Base-by-base conservation (phyloP, 2,113 vertebrate species). In the Lepus americanus region DNA sequence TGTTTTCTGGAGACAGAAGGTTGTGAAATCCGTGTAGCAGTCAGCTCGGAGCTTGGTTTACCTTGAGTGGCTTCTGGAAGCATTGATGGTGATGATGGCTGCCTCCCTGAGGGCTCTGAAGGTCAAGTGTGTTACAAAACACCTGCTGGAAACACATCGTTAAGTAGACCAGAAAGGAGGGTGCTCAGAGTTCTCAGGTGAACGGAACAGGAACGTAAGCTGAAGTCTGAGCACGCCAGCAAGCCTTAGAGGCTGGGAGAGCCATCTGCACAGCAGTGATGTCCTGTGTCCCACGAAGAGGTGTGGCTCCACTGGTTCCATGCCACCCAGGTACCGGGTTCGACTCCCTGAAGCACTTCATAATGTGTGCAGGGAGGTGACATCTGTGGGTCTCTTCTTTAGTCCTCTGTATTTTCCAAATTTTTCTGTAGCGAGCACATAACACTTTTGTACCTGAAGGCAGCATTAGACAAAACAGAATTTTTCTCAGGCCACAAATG, bases 1-100 rank as follows among this genome's bases (percentile, higher is more conserved):
- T 87, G 73, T 90, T 88, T 93, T 78, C 27, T 73, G 84, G 87
- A 91, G 69, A 91, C 69, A 73, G 74, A 89, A 93, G 63, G 78
- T 39, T 89, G 69, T 94, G 94, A 73, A 89, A 70, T 86, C 76
- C 87, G 11, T 76, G 64, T 29, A 33, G 74, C 72, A 73, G 31
- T 49, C 5, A 53, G 44, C 69, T 31, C 9, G 61, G 61, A 94
- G 80, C 27, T 72, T 72, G 63, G 39, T 74, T 74, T 44, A 39
- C 74, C 67, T 66, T 25, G 84, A 78, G n/a, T 83, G 64, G 80
- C 85, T 92, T 88, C 89, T 79, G 44, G 29, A 61, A 85, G 67
- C 31, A 59, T 27, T 85, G 81, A 55, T 51, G 22, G 31, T n/a
- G 44, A 22, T 49, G 49, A 31, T n/a, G 36, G 61, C 33, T n/a